Percentiles rank a stretch among this genome's conserved stretches.
These are phyloP conservation scores for Coleophora flavipennella DNA, from an alignment of 2,888 invertebrate genomes.

Conservation along the genomic window DNA sequence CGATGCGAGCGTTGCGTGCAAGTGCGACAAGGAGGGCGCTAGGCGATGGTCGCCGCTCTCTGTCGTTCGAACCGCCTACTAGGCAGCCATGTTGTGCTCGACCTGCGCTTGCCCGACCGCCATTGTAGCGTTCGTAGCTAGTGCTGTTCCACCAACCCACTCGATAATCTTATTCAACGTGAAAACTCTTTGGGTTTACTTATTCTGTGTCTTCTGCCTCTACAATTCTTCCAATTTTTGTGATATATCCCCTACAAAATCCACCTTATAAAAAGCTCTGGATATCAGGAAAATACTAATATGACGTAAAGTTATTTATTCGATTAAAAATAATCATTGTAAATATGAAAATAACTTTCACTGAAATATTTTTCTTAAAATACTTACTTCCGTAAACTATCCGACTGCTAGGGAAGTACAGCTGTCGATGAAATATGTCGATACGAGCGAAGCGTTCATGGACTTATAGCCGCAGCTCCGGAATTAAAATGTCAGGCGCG, in stretches of 20 bases:
- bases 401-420: slow-evolving; percentile 34
- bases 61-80: slow-evolving; percentile 67
- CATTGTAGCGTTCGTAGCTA: slow-evolving; percentile 68
- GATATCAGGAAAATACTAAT: too few species aligned
- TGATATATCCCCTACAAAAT: too few species aligned
- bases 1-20: slow-evolving; percentile 65
- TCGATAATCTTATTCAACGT: slow-evolving; percentile 42
- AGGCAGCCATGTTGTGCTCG: slow-evolving; percentile 73
- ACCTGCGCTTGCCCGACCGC: slow-evolving; percentile 72
- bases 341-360: too few species aligned
- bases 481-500: slow-evolving; percentile 73
- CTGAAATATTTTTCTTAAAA: too few species aligned
- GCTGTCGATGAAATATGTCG: slow-evolving; percentile 57
- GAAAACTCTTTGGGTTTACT: too few species aligned
- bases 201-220: too few species aligned
- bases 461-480: slow-evolving; percentile 54
- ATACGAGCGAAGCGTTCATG: slow-evolving; percentile 42
- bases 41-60: slow-evolving; percentile 45
- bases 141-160: slow-evolving; percentile 52
- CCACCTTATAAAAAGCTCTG: too few species aligned
- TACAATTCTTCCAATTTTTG: too few species aligned
- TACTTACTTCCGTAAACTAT: background rate
- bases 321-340: too few species aligned
- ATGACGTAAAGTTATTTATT: too few species aligned
- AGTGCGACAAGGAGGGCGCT: slow-evolving; percentile 51